These are phyloP conservation scores for Eristalis arbustorum DNA, from an alignment of 2,888 invertebrate genomes.

Conservation along the genomic window DNA sequence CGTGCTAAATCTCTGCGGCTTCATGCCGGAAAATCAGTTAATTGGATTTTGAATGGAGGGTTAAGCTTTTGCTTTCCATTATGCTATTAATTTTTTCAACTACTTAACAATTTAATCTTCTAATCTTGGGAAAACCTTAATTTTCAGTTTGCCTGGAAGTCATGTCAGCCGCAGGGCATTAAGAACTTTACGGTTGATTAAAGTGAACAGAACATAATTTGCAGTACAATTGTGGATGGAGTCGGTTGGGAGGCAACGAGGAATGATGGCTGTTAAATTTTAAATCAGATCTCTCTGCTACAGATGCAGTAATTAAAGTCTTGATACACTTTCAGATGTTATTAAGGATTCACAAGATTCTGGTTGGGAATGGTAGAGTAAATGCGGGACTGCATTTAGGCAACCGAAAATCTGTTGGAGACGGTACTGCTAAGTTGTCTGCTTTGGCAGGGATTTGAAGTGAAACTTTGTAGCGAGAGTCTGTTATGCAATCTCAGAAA, in stretches of 20 bases:
- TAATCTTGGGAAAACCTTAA: slow-evolving; percentile 27
- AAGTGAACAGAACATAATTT: slow-evolving; percentile 51
- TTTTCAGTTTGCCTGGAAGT: slow-evolving; percentile 7
- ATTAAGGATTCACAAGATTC: slow-evolving; percentile 44
- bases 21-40: slow-evolving; percentile 44
- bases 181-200: slow-evolving; percentile 51
- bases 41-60: slow-evolving; percentile 54
- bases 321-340: slow-evolving; percentile 33
- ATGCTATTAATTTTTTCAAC: not conserved
- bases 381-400: not conserved
- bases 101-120: slow-evolving; percentile 40
- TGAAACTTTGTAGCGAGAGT: not conserved
- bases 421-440: not conserved
- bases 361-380: not conserved
- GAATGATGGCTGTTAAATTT: slow-evolving; percentile 32
- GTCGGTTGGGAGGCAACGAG: not conserved
- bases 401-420: not conserved
- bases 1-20: slow-evolving; percentile 1
- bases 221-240: slow-evolving; percentile 20
- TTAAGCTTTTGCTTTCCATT: slow-evolving; percentile 2
- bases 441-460: not conserved
- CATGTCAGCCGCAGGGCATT: slow-evolving; percentile 40
- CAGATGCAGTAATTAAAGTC: slow-evolving; percentile 63
- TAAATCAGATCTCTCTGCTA: slow-evolving; percentile 28
- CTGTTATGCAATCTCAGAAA: not conserved